A percentile compares a stretch with the other conserved stretches of the same genome.
Evolutionary conservation across 2,888 invertebrate genomes (phyloP).

Genomic region (Pedicia rivosa): DNA sequence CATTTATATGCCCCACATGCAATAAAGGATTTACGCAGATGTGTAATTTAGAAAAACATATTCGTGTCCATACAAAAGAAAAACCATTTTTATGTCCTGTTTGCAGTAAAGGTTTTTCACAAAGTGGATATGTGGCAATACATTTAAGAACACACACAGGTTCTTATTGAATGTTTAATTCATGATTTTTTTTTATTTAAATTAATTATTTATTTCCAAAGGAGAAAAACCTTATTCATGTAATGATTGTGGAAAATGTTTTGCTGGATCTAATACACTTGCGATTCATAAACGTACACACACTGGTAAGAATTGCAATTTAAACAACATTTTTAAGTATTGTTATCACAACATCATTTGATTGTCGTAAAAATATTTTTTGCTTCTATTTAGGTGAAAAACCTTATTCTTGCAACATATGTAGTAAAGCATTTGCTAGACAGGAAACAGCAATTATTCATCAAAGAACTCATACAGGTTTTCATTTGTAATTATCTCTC

Average conservation of each 20-base stretch:
- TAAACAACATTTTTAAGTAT: no score
- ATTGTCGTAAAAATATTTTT: no score
- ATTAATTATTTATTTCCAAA: no score
- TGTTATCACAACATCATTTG: no score
- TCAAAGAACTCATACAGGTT: conserved; percentile 12
- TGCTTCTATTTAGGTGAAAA: no score
- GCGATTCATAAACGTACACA: conserved; percentile 16
- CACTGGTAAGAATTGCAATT: conserved; percentile 14
- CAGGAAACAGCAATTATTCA: conserved; percentile 14
- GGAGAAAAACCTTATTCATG: conserved; percentile 11
- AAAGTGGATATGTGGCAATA: conserved; percentile 10
- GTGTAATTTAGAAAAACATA: conserved; percentile 9
- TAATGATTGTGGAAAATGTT: conserved; percentile 13
- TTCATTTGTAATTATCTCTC: no score
- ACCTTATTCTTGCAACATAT: conserved; percentile 13
- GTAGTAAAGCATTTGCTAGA: conserved; percentile 13
- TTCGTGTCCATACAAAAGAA: conserved; percentile 11
- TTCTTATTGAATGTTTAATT: no score
- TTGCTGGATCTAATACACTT: conserved; percentile 15
- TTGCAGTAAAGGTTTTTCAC: conserved; percentile 11
- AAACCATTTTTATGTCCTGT: conserved; percentile 10
- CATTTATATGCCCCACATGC: conserved; percentile 6
- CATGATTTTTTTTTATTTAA: no score
- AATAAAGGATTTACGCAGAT: conserved; percentile 9
- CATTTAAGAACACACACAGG: conserved; percentile 15